Evolutionary conservation across 2,888 invertebrate species (phyloP).

Genomic region (Glyphotaelius pellucidus): DNA sequence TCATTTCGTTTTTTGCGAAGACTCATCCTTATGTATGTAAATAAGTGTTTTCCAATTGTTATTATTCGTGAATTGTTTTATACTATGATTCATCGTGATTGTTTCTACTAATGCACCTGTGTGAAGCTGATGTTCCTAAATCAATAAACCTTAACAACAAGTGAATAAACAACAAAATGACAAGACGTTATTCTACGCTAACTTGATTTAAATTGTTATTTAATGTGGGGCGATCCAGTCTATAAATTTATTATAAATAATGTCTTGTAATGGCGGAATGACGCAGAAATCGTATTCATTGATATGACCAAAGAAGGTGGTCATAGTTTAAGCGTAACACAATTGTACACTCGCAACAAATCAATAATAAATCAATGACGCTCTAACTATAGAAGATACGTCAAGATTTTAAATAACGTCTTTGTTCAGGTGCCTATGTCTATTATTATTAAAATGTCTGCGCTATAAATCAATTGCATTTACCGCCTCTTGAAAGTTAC

Average conservation of each 20-base stretch:
- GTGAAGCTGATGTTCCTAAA: not conserved
- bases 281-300: constrained; percentile 53
- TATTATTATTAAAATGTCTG: no score
- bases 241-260: not conserved
- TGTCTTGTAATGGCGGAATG: constrained; percentile 29
- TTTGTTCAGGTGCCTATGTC: not conserved
- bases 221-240: not conserved
- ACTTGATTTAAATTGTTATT: not conserved
- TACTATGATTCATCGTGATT: not conserved
- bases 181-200: not conserved
- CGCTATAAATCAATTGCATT: no score
- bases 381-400: constrained; percentile 7
- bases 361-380: not conserved
- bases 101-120: not conserved
- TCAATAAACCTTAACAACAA: not conserved
- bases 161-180: not conserved
- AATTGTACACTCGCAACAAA: constrained; percentile 55
- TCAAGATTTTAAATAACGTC: not conserved
- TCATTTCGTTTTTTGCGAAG: not conserved
- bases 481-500: no score
- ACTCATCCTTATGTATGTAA: no score
- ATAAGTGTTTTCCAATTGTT: no score
- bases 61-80: not conserved
- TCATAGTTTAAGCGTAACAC: constrained; percentile 38
- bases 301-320: constrained; percentile 59